phyloP scores from a whole-genome alignment of 2,888 invertebrate genomes.

The Chloroclysta siterata region DNA sequence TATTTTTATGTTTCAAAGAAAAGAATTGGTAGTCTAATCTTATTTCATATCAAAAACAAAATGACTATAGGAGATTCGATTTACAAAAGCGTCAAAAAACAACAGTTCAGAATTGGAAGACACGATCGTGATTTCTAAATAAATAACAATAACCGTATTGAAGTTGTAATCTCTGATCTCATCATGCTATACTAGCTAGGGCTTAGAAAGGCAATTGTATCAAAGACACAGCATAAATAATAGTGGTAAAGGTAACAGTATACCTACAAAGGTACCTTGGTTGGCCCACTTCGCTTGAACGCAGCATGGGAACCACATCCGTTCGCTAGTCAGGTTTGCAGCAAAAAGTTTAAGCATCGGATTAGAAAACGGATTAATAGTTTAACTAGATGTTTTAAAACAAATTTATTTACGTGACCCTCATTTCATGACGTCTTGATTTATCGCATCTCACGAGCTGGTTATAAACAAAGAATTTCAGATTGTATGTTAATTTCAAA shows the following conservation, averaged over 20 bases:
- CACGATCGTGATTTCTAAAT: slow-evolving; percentile 35
- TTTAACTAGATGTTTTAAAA: slow-evolving; percentile 25
- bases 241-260: slow-evolving; percentile 60
- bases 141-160: slow-evolving; percentile 39
- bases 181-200: slow-evolving; percentile 47
- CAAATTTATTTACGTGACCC: slow-evolving; percentile 10
- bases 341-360: slow-evolving; percentile 22
- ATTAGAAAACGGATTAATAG: slow-evolving; percentile 30
- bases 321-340: slow-evolving; percentile 46
- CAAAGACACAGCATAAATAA: slow-evolving; percentile 40
- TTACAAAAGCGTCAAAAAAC: slow-evolving; percentile 3
- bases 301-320: slow-evolving; percentile 59
- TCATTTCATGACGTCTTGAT: slow-evolving; percentile 15
- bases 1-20: background rate
- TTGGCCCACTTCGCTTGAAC: slow-evolving; percentile 63
- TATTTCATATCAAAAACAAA: too few relatives aligned
- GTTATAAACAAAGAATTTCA: slow-evolving; percentile 34
- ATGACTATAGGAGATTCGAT: background rate
- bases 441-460: slow-evolving; percentile 24
- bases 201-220: slow-evolving; percentile 70
- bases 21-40: too few relatives aligned
- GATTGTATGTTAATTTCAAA: slow-evolving; percentile 39
- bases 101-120: slow-evolving; percentile 10
- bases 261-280: slow-evolving; percentile 53
- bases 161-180: slow-evolving; percentile 48